Evolutionary conservation across 2,797 vertebrate genomes (phyloP).

Genomic region (Trachops cirrhosus): DNA sequence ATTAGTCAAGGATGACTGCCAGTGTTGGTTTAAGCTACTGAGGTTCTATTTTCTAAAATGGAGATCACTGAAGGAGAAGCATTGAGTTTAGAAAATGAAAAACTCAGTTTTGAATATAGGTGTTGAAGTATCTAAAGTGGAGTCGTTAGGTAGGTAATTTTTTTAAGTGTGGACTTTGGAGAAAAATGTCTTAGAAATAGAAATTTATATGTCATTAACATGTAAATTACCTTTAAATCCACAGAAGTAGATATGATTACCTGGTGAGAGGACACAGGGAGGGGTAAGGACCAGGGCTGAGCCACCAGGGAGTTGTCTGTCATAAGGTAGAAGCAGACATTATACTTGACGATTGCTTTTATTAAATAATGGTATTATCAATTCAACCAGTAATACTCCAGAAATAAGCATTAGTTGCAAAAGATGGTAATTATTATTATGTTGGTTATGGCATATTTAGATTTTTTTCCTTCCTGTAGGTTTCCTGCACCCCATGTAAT

Average conservation of each 20-base stretch:
- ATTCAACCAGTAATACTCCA: background rate
- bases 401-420: background rate
- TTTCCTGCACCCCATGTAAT: conserved; percentile 82
- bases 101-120: background rate
- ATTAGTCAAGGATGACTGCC: background rate
- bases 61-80: background rate
- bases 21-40: background rate
- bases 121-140: background rate
- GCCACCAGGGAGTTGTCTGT: background rate
- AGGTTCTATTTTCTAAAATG: background rate
- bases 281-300: background rate
- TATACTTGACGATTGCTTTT: conserved; percentile 14
- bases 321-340: background rate
- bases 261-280: background rate
- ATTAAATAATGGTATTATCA: background rate
- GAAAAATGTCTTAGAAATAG: background rate
- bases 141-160: background rate
- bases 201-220: background rate
- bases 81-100: background rate
- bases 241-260: background rate
- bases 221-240: background rate
- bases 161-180: background rate
- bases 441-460: background rate
- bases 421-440: background rate
- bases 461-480: conserved; percentile 62